A percentile compares a stretch with the other conserved stretches of the same genome.
These are phyloP conservation scores for Bos indicus DNA, from an alignment of 2,113 vertebrate genomes.

Conservation along the genomic window DNA sequence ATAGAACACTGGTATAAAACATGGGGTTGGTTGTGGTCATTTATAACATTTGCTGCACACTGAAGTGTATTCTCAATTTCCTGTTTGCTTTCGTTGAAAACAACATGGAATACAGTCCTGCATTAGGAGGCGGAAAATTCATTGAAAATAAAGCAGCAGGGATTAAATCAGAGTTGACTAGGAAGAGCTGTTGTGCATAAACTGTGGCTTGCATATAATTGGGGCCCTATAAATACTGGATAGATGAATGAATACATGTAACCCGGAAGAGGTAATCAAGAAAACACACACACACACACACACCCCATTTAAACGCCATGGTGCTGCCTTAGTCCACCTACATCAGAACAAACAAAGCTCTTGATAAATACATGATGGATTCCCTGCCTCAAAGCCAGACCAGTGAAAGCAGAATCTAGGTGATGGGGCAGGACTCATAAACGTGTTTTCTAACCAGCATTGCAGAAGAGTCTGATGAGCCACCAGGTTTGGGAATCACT, in stretches of 20 bases:
- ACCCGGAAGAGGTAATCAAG: neutral
- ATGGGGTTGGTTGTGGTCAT: neutral
- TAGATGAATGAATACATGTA: neutral
- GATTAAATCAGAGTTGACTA: neutral
- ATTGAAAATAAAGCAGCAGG: neutral
- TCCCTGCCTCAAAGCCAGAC: neutral
- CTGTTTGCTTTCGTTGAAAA: neutral
- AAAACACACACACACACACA: neutral
- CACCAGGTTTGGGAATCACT: neutral
- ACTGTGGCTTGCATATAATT: neutral
- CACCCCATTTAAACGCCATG: neutral
- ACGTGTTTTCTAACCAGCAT: neutral
- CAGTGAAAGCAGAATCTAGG: neutral
- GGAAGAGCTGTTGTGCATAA: neutral
- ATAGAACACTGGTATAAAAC: neutral
- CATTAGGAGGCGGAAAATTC: neutral
- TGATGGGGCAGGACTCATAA: neutral
- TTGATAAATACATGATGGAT: neutral
- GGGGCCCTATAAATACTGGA: neutral
- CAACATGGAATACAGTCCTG: neutral
- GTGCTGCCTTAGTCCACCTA: neutral
- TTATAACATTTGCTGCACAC: neutral
- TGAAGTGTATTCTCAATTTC: neutral
- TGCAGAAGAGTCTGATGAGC: neutral
- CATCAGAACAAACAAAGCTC: neutral